phyloP scores from a whole-genome alignment of 2,797 vertebrate species.

The Tapera naevia region DNA sequence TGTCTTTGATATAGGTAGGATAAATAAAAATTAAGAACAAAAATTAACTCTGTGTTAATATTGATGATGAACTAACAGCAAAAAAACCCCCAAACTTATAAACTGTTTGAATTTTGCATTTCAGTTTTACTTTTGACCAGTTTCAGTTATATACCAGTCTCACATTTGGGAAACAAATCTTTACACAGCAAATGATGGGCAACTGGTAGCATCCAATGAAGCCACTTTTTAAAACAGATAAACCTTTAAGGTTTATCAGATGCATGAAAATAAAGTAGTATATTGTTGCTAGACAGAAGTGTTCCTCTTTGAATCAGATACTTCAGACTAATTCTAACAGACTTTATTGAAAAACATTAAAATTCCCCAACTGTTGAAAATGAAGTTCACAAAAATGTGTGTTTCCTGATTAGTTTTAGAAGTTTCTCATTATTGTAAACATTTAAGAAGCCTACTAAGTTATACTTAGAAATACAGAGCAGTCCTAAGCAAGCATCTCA shows the following conservation, averaged over 20 bases:
- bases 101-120: not conserved
- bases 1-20: not conserved
- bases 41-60: not conserved
- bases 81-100: not conserved
- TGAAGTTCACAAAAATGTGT: not conserved
- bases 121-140: not conserved
- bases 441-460: not conserved
- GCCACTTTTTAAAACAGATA: not conserved
- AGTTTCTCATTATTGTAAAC: not conserved
- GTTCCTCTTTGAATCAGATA: too few relatives aligned
- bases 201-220: not conserved
- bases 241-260: not conserved
- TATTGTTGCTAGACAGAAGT: too few relatives aligned
- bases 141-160: not conserved
- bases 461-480: not conserved
- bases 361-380: not conserved
- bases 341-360: not conserved
- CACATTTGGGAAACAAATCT: not conserved
- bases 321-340: not conserved
- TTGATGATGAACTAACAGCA: not conserved
- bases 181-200: not conserved
- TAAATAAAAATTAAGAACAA: not conserved
- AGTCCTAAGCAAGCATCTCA: not conserved
- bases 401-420: not conserved
- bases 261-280: not conserved